Conservation (phyloP, 2,797 vertebrate genomes). For the Tarsius wallacei region DNA sequence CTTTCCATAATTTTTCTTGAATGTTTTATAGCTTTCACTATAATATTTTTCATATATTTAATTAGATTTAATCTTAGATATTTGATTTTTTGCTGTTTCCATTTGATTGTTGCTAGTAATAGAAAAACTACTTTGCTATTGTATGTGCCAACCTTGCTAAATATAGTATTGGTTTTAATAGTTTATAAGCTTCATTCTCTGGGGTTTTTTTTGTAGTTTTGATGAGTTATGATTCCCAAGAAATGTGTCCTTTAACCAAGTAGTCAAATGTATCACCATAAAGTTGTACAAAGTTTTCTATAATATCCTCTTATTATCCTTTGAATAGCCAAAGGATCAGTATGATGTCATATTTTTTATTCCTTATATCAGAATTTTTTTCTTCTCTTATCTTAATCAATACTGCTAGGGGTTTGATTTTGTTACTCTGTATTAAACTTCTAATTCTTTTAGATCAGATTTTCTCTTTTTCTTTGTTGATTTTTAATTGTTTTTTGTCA, state of each 20-base stretch:
- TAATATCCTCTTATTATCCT: background rate
- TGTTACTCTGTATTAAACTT: background rate
- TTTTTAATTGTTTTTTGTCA: background rate
- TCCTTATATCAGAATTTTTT: background rate
- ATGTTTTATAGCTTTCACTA: background rate
- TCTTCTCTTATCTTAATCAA: background rate
- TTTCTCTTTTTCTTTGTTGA: background rate
- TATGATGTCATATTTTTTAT: background rate
- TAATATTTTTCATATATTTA: background rate
- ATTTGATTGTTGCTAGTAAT: background rate
- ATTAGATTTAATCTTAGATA: background rate
- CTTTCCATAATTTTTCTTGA: background rate
- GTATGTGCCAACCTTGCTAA: background rate
- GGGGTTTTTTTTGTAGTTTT: background rate
- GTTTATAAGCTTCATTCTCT: background rate
- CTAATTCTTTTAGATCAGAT: background rate
- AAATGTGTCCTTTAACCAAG: background rate
- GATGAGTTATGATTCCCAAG: background rate
- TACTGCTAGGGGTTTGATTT: background rate
- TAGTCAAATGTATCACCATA: background rate
- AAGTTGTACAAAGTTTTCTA: background rate
- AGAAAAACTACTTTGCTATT: conserved; percentile 17
- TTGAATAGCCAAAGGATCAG: background rate
- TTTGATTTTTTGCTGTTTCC: background rate
- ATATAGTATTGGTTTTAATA: background rate